Evolutionary conservation across 2,888 invertebrate species (phyloP), one percentile per base, ranked within the genome.

Genomic region (Sarcophaga variegata): DNA sequence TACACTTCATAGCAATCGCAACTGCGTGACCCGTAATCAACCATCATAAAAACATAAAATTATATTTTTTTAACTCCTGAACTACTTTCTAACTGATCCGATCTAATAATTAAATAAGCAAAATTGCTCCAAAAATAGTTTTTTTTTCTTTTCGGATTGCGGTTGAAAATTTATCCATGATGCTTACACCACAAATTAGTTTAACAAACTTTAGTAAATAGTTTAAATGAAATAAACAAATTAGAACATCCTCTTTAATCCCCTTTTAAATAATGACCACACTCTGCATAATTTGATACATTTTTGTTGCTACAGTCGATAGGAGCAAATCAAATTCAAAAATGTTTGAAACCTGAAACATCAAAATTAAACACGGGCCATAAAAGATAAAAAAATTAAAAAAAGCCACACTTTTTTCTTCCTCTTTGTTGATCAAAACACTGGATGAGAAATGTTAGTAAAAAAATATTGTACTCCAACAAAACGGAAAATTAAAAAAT

Each of bases 301-400:
- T 47, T 22, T 64, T n/a, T 47, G 12, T 2, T 37, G 37, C 37
- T 2, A 37, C 10, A 37, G 8, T 37, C 37, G 2, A 37, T 37
- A 37, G 37, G 14, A 74, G 67, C 72, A 85, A 81, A 85, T 85
- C 63, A 74, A 78, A 85, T 77, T 81, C 62, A 67, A 77, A 63
- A 49, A 72, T 54, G 60, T 85, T 54, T 72, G 67, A 27, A 85
- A 85, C 77, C 62, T 72, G 81, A 74, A 72, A 62, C 81, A 49
- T 27, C 10, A 75, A 74, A 67, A 4, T 67, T 12, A 54, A 71
- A 10, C 27, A 45, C 49, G 14, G 49, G 54, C 2, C 8, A 20
- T 12, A 4, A 45, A 27, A n/a, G 14, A 59, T 47, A 49, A 5
- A 12, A 12, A 22, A 64, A 64, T n/a, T 25, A 27, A 49, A 47